Evolutionary conservation across 2,888 invertebrate species (phyloP).

Genomic region (Neoitamus cyanurus): DNA sequence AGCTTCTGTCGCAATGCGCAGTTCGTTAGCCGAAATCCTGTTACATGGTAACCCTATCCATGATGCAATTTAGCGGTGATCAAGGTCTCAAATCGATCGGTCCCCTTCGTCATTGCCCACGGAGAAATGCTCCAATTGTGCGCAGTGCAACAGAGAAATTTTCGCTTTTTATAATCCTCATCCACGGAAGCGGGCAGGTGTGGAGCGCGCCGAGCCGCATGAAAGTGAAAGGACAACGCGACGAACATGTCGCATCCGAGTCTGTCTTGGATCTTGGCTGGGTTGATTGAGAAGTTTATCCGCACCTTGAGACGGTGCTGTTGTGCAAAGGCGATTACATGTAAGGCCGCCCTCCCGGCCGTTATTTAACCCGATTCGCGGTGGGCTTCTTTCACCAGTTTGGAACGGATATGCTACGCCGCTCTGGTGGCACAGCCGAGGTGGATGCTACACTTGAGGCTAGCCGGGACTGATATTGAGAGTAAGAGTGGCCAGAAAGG

Average conservation of each 20-base stretch:
- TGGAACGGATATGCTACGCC: conserved; percentile 9
- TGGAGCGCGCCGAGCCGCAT: neutral
- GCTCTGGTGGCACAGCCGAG: neutral
- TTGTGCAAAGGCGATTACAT: conserved; percentile 4
- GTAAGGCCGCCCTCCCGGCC: neutral
- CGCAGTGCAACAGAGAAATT: neutral
- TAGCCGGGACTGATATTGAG: neutral
- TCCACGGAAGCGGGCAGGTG: conserved; percentile 12
- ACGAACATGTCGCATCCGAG: conserved; percentile 9
- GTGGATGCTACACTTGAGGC: neutral
- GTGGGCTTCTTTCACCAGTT: conserved; percentile 8
- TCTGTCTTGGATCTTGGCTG: no score
- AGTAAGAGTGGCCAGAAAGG: conserved; percentile 26
- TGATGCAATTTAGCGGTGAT: conserved; percentile 21
- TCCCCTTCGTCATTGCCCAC: neutral
- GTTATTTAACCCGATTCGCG: conserved; percentile 19
- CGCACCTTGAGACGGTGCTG: neutral
- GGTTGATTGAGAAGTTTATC: conserved; percentile 24
- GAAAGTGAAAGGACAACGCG: conserved; percentile 39
- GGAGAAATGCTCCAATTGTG: conserved; percentile 25
- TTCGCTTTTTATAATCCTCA: conserved; percentile 25
- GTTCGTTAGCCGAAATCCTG: neutral
- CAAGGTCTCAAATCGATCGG: conserved; percentile 29
- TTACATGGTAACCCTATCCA: neutral
- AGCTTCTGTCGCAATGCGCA: neutral